Evolutionary conservation across 2,113 vertebrate genomes (phyloP).

Genomic region (Circaetus gallicus): DNA sequence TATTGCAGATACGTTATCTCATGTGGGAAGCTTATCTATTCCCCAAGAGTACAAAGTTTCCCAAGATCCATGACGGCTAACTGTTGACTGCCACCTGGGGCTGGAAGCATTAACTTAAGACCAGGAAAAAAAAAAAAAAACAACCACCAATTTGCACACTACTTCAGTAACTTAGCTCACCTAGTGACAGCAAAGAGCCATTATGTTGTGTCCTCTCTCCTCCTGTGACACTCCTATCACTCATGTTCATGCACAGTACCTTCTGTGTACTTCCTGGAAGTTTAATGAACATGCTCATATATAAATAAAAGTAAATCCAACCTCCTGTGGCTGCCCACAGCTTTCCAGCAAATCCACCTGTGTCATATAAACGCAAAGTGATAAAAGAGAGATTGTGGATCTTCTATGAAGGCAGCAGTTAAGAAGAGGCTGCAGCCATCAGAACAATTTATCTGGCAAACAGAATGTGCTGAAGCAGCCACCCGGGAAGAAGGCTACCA

Average conservation of each 20-base stretch:
- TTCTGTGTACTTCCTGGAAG: not conserved
- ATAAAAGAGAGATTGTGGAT: not conserved
- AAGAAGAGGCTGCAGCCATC: not conserved
- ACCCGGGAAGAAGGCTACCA: not conserved
- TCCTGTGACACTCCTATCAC: not conserved
- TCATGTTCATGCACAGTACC: not conserved
- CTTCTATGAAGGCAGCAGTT: not conserved
- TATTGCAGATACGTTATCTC: accelerated
- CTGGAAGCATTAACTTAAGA: not conserved
- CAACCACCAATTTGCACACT: not conserved
- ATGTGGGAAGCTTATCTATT: not conserved
- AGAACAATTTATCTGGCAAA: not conserved
- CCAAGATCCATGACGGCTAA: not conserved
- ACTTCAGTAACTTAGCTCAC: not conserved
- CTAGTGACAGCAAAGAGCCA: not conserved
- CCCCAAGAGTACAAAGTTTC: not conserved
- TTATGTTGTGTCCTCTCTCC: not conserved
- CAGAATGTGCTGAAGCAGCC: not conserved
- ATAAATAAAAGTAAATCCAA: not conserved
- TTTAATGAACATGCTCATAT: not conserved
- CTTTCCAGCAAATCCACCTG: not conserved
- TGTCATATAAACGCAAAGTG: not conserved
- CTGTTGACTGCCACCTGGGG: not conserved
- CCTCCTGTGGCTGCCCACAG: not conserved
- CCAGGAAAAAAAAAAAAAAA: no score